Evolutionary conservation across 2,888 invertebrate genomes (phyloP).

Genomic region (Molorchus minor): DNA sequence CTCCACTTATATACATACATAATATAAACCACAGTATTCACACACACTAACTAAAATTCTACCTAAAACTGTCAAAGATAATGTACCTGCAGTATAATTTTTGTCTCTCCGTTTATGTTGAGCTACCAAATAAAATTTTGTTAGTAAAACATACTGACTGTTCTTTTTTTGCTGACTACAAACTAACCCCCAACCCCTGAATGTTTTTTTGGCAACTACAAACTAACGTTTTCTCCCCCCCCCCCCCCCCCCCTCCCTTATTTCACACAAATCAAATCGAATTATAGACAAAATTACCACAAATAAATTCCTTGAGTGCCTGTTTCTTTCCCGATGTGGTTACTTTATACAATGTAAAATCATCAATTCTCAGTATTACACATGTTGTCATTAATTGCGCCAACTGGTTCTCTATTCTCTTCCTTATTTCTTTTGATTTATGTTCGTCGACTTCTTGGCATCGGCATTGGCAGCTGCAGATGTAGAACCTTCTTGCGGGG

Average conservation of each 20-base stretch:
- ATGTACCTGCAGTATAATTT: constrained; percentile 55
- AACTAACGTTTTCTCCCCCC: constrained; percentile 4
- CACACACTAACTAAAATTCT: constrained; percentile 18
- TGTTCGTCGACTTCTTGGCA: constrained; percentile 40
- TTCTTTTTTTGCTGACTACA: not conserved
- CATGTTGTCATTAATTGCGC: constrained; percentile 93
- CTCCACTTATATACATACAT: no score
- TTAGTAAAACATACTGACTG: constrained; percentile 14
- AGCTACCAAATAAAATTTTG: constrained; percentile 60
- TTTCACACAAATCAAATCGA: not conserved
- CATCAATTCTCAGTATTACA: constrained; percentile 87
- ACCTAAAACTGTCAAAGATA: constrained; percentile 20
- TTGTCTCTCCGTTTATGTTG: constrained; percentile 68
- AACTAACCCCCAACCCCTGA: constrained; percentile 2
- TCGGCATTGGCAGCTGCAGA: constrained; percentile 34
- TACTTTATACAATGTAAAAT: constrained; percentile 88
- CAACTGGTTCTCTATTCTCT: constrained; percentile 76
- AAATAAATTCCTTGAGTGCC: constrained; percentile 81
- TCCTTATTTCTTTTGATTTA: constrained; percentile 67
- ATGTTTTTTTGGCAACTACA: no score
- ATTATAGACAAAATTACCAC: constrained; percentile 65
- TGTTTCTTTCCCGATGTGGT: constrained; percentile 79
- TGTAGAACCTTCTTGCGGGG: constrained; percentile 5
- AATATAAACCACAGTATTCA: constrained; percentile 8
- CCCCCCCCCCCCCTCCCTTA: not conserved